A percentile compares a stretch with the other conserved stretches of the same genome.
phyloP scores from a whole-genome alignment of 92 coral and sea anemone species.

The Micromussa lordhowensis region DNA sequence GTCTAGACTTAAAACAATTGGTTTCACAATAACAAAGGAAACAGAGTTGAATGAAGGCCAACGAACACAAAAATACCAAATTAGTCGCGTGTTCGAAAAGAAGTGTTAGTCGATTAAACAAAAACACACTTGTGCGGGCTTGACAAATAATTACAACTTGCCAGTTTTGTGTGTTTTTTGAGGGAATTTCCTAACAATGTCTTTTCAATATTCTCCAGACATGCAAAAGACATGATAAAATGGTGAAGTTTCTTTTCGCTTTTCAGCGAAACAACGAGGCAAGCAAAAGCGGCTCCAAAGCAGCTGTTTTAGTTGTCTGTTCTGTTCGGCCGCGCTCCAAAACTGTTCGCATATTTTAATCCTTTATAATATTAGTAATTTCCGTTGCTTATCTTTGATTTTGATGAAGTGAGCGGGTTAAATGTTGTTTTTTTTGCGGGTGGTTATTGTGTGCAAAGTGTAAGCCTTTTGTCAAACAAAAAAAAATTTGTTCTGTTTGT shows the following conservation, averaged over 20 bases:
- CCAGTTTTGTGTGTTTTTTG: not conserved
- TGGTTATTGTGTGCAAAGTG: not conserved
- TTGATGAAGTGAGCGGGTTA: not conserved
- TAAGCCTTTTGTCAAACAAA: not conserved
- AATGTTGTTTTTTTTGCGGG: slow-evolving; percentile 2
- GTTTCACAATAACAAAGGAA: not conserved
- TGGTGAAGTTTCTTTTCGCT: not conserved
- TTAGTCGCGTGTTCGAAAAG: not conserved
- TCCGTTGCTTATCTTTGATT: slow-evolving; percentile 24
- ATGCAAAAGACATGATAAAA: not conserved
- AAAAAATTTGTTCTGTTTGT: not conserved
- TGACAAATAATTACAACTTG: not conserved
- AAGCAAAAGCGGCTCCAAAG: not conserved
- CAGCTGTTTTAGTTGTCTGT: slow-evolving; percentile 21
- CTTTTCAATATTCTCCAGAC: not conserved
- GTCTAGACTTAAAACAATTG: not conserved
- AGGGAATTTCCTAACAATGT: not conserved
- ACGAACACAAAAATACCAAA: not conserved
- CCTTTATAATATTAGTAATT: slow-evolving; percentile 22
- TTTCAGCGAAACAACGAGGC: slow-evolving; percentile 2
- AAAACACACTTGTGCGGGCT: not conserved
- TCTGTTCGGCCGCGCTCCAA: not conserved
- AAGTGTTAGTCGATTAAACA: not conserved
- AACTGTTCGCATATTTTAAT: slow-evolving; percentile 19
- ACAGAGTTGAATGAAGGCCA: not conserved